Percentiles rank a stretch among this genome's conserved stretches.
These are phyloP conservation scores for Tympanuchus pallidicinctus DNA, from an alignment of 2,113 vertebrate genomes.

Conservation along the genomic window DNA sequence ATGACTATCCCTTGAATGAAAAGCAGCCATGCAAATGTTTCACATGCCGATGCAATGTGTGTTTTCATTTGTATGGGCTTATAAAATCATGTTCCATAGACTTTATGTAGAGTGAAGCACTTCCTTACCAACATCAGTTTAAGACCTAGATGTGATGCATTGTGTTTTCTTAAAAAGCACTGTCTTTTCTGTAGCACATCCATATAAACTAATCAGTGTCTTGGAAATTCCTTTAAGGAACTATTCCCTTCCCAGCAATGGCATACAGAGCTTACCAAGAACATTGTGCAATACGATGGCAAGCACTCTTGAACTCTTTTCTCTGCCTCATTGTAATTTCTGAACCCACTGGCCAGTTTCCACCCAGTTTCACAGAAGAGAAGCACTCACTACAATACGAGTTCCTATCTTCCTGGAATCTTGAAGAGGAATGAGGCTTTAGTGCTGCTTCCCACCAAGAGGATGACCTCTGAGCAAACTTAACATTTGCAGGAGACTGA, in stretches of 20 bases:
- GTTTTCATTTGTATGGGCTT: background rate
- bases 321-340: background rate
- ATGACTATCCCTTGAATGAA: background rate
- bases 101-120: background rate
- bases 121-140: background rate
- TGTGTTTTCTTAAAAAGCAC: background rate
- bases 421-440: background rate
- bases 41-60: background rate
- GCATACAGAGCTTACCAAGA: background rate
- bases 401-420: background rate
- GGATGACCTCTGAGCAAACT: background rate
- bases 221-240: slow-evolving; percentile 1
- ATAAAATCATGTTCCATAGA: background rate
- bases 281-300: background rate
- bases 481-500: background rate
- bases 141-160: background rate
- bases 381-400: background rate
- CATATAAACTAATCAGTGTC: background rate
- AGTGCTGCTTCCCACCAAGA: background rate
- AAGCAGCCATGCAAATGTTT: background rate
- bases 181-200: background rate
- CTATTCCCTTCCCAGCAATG: background rate
- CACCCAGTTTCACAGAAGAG: background rate
- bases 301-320: background rate
- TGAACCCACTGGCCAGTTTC: background rate